A percentile compares a stretch with the other conserved stretches of the same genome.
These are phyloP conservation scores for Chromoteleia sp. DNA, from an alignment of 2,888 invertebrate species.

Conservation along the genomic window DNA sequence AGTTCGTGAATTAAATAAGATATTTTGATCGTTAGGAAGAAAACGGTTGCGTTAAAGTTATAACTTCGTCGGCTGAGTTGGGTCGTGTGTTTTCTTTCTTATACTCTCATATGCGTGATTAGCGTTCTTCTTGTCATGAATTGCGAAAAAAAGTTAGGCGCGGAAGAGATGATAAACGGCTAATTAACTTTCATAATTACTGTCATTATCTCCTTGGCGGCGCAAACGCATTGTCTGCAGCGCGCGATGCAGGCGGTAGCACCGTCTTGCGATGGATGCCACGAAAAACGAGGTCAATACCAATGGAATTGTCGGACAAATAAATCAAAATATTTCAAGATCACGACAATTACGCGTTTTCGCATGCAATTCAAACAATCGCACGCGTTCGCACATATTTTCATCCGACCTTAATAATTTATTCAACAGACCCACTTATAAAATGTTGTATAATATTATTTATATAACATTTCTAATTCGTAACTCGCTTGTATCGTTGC, in stretches of 20 bases:
- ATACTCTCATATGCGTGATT: conserved; percentile 62
- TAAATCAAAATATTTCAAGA: conserved; percentile 70
- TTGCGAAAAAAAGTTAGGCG: conserved; percentile 64
- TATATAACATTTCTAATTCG: conserved; percentile 34
- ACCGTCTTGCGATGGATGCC: conserved; percentile 54
- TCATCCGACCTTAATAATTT: conserved; percentile 29
- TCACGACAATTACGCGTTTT: conserved; percentile 54
- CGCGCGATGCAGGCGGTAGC: conserved; percentile 36
- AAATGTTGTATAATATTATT: conserved; percentile 49
- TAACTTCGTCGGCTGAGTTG: background rate
- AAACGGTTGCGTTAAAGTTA: too few species aligned
- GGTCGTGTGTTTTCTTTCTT: conserved; percentile 18
- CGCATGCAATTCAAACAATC: conserved; percentile 55
- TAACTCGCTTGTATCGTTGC: background rate
- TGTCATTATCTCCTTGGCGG: conserved; percentile 64
- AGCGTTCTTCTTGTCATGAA: conserved; percentile 61
- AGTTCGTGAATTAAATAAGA: too few species aligned
- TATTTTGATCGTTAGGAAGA: too few species aligned
- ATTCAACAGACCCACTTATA: conserved; percentile 31
- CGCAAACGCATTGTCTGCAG: conserved; percentile 66
- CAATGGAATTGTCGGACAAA: conserved; percentile 61
- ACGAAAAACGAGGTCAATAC: conserved; percentile 69
- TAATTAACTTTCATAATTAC: conserved; percentile 71
- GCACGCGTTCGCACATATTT: conserved; percentile 45
- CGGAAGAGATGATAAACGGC: conserved; percentile 69